A percentile compares a stretch with the other conserved stretches of the same genome.
Conservation (phyloP, 92 coral and sea anemone genomes). For the Muricea muricata region DNA sequence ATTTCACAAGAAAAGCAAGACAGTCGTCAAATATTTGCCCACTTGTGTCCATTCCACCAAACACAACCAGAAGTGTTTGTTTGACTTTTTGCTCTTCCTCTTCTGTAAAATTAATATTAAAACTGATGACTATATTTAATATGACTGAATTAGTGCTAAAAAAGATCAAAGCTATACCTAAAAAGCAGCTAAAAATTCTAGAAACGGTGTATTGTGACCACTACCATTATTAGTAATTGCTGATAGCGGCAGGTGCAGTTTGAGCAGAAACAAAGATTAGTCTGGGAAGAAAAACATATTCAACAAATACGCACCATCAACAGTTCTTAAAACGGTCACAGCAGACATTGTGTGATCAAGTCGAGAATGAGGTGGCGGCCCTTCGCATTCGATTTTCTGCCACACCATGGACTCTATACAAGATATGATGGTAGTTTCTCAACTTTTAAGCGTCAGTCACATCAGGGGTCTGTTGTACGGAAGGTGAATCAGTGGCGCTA, state of each 20-base stretch:
- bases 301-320: slow-evolving; percentile 45
- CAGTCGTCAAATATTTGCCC: slow-evolving; percentile 96
- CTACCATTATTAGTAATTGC: too few species aligned
- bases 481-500: too few species aligned
- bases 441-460: too few species aligned
- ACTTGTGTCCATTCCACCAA: slow-evolving; percentile 99
- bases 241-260: too few species aligned
- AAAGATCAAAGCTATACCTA: too few species aligned
- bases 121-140: not conserved
- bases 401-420: slow-evolving; percentile 69
- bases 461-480: too few species aligned
- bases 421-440: too few species aligned
- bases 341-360: slow-evolving; percentile 94
- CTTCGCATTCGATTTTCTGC: slow-evolving; percentile 67
- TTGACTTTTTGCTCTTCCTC: slow-evolving; percentile 34
- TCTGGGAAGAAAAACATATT: too few species aligned
- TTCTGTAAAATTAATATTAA: not conserved
- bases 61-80: slow-evolving; percentile 61
- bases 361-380: slow-evolving; percentile 85
- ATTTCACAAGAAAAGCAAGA: slow-evolving; percentile 64
- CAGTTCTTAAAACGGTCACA: slow-evolving; percentile 56
- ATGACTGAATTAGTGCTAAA: too few species aligned
- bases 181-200: too few species aligned
- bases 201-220: too few species aligned
- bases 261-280: too few species aligned